Evolutionary conservation across 2,888 invertebrate genomes (phyloP), one percentile per base, ranked within the genome.

Genomic region (Monochamus alternatus): DNA sequence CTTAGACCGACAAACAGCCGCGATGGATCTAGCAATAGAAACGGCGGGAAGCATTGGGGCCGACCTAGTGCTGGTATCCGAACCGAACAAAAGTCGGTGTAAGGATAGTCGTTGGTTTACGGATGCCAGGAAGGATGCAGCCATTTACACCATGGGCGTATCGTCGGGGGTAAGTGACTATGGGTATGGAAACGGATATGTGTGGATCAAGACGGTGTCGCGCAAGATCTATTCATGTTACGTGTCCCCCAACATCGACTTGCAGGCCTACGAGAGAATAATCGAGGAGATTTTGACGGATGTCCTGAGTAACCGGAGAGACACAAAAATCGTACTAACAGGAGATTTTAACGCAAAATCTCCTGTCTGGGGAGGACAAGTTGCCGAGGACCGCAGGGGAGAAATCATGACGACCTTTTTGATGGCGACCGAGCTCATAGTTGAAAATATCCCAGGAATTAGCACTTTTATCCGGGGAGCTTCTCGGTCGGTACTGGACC

Each of bases 11-110:
- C 12, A 60, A 5, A 66, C 31, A 32, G 67, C 60, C 2, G 67
- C 72, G 9, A 67, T 72, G 12, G 68, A 73, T 44, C 30, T 32
- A 31, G 58, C 60, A 2, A 10, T 43, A 10, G 10, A 47, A 22
- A 43, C 51, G 1, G 47, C 60, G 3, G 9, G 5, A 22, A 51
- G 65, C 2, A 31, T 67, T 9, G 58, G 68, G 3, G 58, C 62
- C 1, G 73, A 76, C 14, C 12, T 69, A 22, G 12, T 76, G 3
- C 12, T 76, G 4, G 69, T 73, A 3, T 14, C 64, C 9, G 76
- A 76, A 64, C 76, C 73, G 1, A 76, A 76, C 51, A 73, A 73
- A 69, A 75, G 64, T 7, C 7, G 7, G 7, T 47, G 47, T 47
- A 47, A 47, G 47, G 2, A 47, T 7, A 9, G 8, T 7, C 8